phyloP scores from a whole-genome alignment of 2,113 vertebrate genomes.

The Xiphorhynchus elegans region DNA sequence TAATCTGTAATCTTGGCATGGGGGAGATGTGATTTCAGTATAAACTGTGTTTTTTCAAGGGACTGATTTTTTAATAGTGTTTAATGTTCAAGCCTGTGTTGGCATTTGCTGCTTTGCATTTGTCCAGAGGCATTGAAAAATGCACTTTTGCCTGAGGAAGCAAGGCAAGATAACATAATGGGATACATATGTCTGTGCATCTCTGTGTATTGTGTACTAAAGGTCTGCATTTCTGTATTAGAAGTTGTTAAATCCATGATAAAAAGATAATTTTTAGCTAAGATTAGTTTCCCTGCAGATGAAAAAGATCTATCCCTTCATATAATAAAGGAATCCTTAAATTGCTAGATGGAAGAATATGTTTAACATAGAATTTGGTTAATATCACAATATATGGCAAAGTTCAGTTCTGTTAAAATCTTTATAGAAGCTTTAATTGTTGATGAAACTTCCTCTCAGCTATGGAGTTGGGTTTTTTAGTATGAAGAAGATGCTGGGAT shows the following conservation, averaged over 20 bases:
- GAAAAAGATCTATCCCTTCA: background rate
- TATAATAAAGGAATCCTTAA: background rate
- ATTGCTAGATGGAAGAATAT: background rate
- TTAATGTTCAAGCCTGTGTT: background rate
- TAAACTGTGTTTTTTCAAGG: background rate
- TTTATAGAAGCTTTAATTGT: background rate
- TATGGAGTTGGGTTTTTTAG: background rate
- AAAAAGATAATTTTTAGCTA: background rate
- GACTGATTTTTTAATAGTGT: background rate
- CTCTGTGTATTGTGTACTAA: background rate
- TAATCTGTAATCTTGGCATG: background rate
- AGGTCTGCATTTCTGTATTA: background rate
- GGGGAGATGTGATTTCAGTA: background rate
- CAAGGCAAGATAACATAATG: background rate
- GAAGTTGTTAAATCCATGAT: background rate
- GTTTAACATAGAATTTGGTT: background rate
- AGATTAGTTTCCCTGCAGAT: background rate
- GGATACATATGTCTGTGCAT: accelerated
- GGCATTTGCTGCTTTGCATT: background rate
- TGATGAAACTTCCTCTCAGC: background rate
- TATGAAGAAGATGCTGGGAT: background rate
- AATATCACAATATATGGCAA: background rate
- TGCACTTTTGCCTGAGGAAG: background rate
- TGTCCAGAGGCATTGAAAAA: background rate
- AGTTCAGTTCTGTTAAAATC: background rate